Evolutionary conservation across 2,113 vertebrate genomes (phyloP).

Genomic region (Mobula hypostoma): DNA sequence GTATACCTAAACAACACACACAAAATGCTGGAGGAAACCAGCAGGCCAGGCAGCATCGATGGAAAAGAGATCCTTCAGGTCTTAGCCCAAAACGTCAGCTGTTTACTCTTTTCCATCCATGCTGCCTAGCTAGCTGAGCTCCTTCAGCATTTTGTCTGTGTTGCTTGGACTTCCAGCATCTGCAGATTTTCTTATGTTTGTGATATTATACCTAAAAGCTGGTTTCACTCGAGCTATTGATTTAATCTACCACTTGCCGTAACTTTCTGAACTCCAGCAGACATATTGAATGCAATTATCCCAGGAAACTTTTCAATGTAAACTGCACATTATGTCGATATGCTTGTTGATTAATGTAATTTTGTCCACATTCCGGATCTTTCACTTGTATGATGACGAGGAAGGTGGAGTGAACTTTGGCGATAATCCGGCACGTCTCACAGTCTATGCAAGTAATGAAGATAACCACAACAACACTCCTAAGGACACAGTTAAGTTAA

Average conservation of each 20-base stretch:
- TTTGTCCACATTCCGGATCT: not conserved
- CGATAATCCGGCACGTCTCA: constrained; percentile 78
- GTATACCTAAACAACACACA: not conserved
- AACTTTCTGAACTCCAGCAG: not conserved
- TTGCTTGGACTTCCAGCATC: too few relatives aligned
- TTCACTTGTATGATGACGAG: not conserved
- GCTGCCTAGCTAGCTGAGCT: too few relatives aligned
- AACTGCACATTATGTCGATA: not conserved
- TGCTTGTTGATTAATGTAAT: not conserved
- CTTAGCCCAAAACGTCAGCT: too few relatives aligned
- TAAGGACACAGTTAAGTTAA: constrained; percentile 72
- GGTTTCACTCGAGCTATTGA: not conserved
- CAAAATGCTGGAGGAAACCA: too few relatives aligned
- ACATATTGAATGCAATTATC: not conserved
- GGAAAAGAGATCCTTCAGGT: too few relatives aligned
- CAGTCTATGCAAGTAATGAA: constrained; percentile 79
- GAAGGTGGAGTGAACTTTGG: constrained; percentile 71
- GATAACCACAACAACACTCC: constrained; percentile 88
- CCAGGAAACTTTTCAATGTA: not conserved
- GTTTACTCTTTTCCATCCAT: too few relatives aligned
- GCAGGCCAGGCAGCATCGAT: too few relatives aligned
- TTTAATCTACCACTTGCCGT: not conserved
- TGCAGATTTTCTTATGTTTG: too few relatives aligned
- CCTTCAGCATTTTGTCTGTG: too few relatives aligned
- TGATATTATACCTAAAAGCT: not conserved